phyloP scores from a whole-genome alignment of 2,888 invertebrate genomes.

The Heliconius sara region DNA sequence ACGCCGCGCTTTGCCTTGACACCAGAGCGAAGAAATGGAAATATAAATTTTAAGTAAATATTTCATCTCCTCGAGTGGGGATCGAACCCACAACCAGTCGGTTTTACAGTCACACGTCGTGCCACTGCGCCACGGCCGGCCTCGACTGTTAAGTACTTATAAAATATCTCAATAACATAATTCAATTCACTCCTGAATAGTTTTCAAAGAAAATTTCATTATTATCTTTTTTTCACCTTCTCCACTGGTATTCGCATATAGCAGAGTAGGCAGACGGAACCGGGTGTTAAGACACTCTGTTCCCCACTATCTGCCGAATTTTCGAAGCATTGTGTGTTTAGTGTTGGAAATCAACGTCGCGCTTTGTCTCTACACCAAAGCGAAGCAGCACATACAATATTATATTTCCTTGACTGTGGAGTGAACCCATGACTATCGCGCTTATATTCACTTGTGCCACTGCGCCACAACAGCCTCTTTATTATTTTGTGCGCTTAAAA shows the following conservation, averaged over 20 bases:
- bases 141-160: too few species aligned
- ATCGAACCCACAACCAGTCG: too few species aligned
- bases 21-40: too few species aligned
- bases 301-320: neutral
- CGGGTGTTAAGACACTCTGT: neutral
- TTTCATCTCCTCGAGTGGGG: too few species aligned
- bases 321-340: neutral
- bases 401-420: neutral
- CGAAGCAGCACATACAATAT: neutral
- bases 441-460: neutral
- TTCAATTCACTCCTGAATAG: too few species aligned
- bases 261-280: too few species aligned
- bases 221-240: neutral
- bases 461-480: neutral
- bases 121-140: accelerated
- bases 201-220: neutral
- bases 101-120: too few species aligned
- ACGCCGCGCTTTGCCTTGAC: too few species aligned
- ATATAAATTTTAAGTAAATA: too few species aligned
- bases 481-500: neutral
- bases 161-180: too few species aligned
- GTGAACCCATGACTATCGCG: neutral
- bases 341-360: neutral
- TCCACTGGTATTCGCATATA: too few species aligned
- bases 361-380: neutral